A percentile compares a stretch with the other conserved stretches of the same genome.
phyloP scores from a whole-genome alignment of 2,888 invertebrate genomes.

The Apantesis nais region DNA sequence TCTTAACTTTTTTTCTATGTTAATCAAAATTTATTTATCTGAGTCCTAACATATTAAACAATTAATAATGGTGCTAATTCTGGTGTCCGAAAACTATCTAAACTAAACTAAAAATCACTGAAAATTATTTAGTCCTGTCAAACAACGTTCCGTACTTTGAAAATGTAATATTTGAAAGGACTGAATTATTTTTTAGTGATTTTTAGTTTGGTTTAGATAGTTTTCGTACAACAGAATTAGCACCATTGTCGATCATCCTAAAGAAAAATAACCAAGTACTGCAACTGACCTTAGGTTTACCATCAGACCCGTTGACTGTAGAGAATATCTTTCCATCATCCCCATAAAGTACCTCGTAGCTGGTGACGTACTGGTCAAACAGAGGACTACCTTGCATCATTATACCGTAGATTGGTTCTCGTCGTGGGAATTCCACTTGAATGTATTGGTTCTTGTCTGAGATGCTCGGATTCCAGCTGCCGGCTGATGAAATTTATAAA shows the following conservation, averaged over 20 bases:
- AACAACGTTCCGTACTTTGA: no score
- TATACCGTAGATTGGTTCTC: slow-evolving; percentile 91
- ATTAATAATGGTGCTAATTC: no score
- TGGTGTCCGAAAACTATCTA: no score
- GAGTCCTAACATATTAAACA: no score
- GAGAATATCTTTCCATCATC: slow-evolving; percentile 87
- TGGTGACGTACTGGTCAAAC: slow-evolving; percentile 90
- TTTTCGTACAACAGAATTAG: no score
- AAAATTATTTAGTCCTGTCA: no score
- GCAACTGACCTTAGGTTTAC: slow-evolving; percentile 80
- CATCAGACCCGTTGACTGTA: slow-evolving; percentile 82
- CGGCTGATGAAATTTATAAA: slow-evolving; percentile 61
- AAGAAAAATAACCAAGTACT: neutral
- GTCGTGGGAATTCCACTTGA: slow-evolving; percentile 87
- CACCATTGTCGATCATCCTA: neutral
- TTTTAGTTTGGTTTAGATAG: no score
- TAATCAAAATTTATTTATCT: no score
- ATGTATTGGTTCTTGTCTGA: slow-evolving; percentile 88
- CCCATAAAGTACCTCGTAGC: slow-evolving; percentile 90
- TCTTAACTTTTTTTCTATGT: no score
- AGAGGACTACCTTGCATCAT: slow-evolving; percentile 89
- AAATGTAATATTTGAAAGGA: no score
- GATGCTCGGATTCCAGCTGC: slow-evolving; percentile 89
- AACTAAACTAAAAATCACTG: no score
- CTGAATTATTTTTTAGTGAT: no score